Evolutionary conservation across 2,797 vertebrate genomes (phyloP).

Genomic region (Natrix natrix): DNA sequence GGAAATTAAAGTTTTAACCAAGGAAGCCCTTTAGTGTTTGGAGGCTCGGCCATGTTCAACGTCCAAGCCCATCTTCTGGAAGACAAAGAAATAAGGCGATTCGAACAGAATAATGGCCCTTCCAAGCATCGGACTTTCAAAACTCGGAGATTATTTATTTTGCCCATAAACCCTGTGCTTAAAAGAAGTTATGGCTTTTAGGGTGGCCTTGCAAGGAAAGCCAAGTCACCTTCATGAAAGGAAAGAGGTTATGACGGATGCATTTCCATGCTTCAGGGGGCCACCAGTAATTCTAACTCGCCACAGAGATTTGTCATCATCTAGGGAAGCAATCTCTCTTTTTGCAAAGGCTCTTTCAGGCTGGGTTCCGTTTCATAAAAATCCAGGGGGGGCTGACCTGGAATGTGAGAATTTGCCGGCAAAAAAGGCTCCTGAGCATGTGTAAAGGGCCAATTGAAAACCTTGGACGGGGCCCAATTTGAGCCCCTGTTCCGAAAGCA

Average conservation of each 20-base stretch:
- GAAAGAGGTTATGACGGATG: background rate
- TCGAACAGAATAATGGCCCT: background rate
- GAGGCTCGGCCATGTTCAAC: background rate
- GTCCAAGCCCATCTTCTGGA: background rate
- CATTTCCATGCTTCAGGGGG: background rate
- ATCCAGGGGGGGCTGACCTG: too few relatives aligned
- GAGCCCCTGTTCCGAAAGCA: background rate
- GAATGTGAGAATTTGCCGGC: background rate
- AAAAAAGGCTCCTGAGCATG: background rate
- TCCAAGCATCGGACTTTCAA: background rate
- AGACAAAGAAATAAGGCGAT: background rate
- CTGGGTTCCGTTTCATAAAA: background rate
- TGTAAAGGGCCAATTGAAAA: background rate
- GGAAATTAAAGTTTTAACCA: constrained; percentile 4
- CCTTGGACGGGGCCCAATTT: background rate
- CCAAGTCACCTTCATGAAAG: background rate
- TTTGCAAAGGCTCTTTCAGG: background rate
- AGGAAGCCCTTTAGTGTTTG: constrained; percentile 7
- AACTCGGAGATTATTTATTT: constrained; percentile 15
- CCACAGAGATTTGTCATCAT: background rate
- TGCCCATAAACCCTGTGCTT: background rate
- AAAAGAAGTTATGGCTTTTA: background rate
- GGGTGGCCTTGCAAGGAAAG: background rate
- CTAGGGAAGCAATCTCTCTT: constrained; percentile 1
- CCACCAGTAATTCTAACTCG: background rate